phyloP scores from a whole-genome alignment of 2,797 vertebrate genomes.

The Brotogeris chrysoptera region DNA sequence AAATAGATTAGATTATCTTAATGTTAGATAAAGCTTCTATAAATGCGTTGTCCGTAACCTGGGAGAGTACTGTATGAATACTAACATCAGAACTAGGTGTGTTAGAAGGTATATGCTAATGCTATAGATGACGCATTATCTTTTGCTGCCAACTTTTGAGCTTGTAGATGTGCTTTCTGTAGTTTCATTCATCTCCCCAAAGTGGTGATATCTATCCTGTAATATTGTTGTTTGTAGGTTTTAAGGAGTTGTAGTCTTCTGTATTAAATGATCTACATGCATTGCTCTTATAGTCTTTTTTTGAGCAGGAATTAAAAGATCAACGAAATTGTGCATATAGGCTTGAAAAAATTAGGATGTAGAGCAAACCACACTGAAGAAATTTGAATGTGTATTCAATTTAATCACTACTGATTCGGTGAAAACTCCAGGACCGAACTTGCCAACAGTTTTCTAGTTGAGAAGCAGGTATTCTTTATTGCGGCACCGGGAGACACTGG shows the following conservation, averaged over 20 bases:
- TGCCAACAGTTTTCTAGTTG: too few species aligned
- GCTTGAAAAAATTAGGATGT: background rate
- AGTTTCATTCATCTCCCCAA: background rate
- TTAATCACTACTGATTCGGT: background rate
- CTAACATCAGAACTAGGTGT: background rate
- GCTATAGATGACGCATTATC: background rate
- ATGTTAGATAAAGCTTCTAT: background rate
- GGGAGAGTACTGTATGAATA: background rate
- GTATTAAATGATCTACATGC: accelerated
- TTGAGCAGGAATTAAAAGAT: background rate
- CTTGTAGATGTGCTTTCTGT: background rate
- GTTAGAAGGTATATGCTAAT: background rate
- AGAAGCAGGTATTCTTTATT: too few species aligned
- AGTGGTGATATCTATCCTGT: background rate
- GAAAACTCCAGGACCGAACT: too few species aligned
- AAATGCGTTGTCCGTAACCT: background rate
- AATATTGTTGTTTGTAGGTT: background rate
- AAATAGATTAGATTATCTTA: background rate
- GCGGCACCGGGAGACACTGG: too few species aligned
- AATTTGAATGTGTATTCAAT: background rate
- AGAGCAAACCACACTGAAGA: background rate
- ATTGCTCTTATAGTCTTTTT: background rate
- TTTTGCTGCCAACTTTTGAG: background rate
- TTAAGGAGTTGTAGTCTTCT: background rate
- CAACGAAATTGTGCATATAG: background rate